Evolutionary conservation across 2,797 vertebrate genomes (phyloP), one percentile per base, ranked within the genome.

Genomic region (Valencia hispanica): DNA sequence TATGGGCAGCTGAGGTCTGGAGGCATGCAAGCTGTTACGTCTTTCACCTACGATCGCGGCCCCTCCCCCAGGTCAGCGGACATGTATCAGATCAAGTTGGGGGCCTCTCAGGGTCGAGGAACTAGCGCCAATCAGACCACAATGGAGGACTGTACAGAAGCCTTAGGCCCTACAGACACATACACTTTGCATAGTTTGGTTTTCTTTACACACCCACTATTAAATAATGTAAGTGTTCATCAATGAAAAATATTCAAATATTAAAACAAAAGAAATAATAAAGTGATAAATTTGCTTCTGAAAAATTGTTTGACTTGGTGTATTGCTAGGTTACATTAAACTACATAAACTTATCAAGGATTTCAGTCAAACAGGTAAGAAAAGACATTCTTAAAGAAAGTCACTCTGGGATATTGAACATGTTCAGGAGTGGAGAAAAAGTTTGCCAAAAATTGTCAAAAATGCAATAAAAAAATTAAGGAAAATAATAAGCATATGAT

Each of bases 11-110:
- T 86, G 92, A 92, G 88, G 88, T 93, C 91, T 92, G 83, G 91
- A 94, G 93, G 94, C 94, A 94, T 86, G 92, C 93, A 94, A 93
- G 94, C 93, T 93, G 94, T 92, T 91, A 34, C 65, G 73, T 90
- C 86, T 89, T 92, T 90, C 91, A 92, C 91, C 86, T 94, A 82
- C 61, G 70, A 83, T 84, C 15, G 18, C 55, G 0, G 79, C 88
- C 88, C 91, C 90, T 85, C 91, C 93, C 90, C 81, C 86, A 85
- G 90, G 92, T 93, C 92, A 93, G 86, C 63, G 14, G 86, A 89
- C 88, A 91, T 91, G 86, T 89, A 89, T 91, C 84, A 88, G 86
- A 92, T 92, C 89, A 93, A 81, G 79, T 81, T 27, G 68, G 90
- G 85, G 89, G 86, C 89, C 90, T 88, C 90, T 68, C 61, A 20